Base-by-base conservation (phyloP, 2,113 vertebrate genomes). In the Seriola rivoliana region DNA sequence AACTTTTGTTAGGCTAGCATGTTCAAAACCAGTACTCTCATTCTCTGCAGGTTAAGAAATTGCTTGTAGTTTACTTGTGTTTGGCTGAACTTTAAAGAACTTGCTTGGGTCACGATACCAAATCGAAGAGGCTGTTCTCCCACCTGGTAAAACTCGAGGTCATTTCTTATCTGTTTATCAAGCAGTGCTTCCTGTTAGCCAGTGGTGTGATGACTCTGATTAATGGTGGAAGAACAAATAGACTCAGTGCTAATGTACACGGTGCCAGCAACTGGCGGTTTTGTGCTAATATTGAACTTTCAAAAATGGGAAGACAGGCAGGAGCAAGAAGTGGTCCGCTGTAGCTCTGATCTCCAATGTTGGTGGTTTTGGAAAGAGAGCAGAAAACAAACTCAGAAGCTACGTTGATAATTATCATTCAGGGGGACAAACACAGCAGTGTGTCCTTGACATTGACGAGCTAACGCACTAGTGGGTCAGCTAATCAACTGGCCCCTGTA, bases 161-260 rank as follows among this genome's bases (percentile, higher is more conserved):
- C 69, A 81, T 87, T 83, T 65, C 81, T 84, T 88, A 90, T 90
- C 88, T 81, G 84, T 88, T 90, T 85, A 90, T 94, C 86, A 42
- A 82, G 71, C 75, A 46, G 84, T 9, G 25, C 86, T 93, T 93
- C 89, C 89, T 92, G 82, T 78, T 90, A 84, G 82, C 83, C 84
- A 59, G 62, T 67, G 82, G 81, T 84, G 85, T 84, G 81, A 89
- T 83, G 72, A 76, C 88, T 90, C 71, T 93, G 92, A 95, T 93
- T 93, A 94, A 94, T 94, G 92, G 84, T 80, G 85, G 71, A 89
- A 90, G 86, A 93, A 89, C 89, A 94, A 95, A 95, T 86, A 94
- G 78, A 82, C 90, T 91, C 74, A 72, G 85, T n/a, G 76, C 82
- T 92, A 93, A 93, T 92, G 87, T 83, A 88, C 86, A 92, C 79